Base-by-base conservation (phyloP, 2,113 vertebrate genomes). In the Xyliphius kryptos region DNA sequence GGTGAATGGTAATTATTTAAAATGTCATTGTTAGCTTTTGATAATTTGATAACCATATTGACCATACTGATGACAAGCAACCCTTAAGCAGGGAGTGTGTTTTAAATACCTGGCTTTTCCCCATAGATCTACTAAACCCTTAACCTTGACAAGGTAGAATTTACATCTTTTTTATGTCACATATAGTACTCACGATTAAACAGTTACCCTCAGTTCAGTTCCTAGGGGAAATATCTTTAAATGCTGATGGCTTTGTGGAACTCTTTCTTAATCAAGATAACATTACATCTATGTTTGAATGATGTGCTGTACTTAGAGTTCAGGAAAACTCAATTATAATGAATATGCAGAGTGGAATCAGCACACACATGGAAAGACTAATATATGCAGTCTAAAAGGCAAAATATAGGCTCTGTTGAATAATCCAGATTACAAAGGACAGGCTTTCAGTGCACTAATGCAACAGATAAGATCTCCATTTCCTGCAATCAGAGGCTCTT, bases 381-480 rank as follows among this genome's bases (percentile, higher is more conserved):
- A 63, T 66, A 58, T 70, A 56, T 70, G 67, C 49, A 55, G 60
- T 67, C 51, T 74, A 65, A 73, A 69, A 73, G 49, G 38, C 51
- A 59, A 68, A 64, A n/a, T 68, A 60, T 64, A 67, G 68, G 62
- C 56, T 48, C n/a, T n/a, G n/a, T 66, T 62, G 66, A 71, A 73
- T 75, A 75, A 68, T 70, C 70, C 68, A 71, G 73, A 68, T 75
- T 71, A 69, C 56, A 36, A 65, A 61, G 54, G 19, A 43, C 47
- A 48, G 53, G 73, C 59, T 64, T 72, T 68, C 36, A 66, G 38
- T 38, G 36, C 51, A 44, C 72, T 69, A 68, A 76, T 61, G 58
- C 57, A 69, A 57, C 26, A 75, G 70, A 70, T 72, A 76, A 70
- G 67, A 72, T 69, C 71, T 72, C 67, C 71, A 75, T 74, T 79